phyloP scores from a whole-genome alignment of 1,140 invertebrate genomes.

The Drosophila littoralis region DNA sequence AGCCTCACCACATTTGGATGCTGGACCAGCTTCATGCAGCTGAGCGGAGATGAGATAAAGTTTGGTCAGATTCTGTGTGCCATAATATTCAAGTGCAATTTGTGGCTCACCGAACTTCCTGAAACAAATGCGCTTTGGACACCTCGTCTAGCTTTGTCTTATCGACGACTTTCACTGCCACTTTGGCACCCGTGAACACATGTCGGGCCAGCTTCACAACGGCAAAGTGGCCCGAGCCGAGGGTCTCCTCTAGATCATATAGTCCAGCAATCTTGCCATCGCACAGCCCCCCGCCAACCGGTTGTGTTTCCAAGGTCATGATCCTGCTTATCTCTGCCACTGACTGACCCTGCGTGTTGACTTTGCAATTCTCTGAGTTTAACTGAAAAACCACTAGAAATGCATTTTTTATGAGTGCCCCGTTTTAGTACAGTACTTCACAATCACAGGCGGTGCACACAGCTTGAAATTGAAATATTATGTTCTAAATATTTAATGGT shows the following conservation, averaged over 20 bases:
- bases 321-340: conserved; percentile 45
- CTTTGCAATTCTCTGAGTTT: conserved; percentile 49
- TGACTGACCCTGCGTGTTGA: conserved; percentile 11
- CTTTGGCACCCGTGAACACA: conserved; percentile 99
- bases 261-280: conserved; percentile 98
- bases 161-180: conserved; percentile 98
- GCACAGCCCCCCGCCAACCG: conserved; percentile 85
- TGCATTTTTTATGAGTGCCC: conserved; percentile 17
- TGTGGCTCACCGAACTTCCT: conserved; percentile 89
- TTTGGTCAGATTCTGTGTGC: background rate
- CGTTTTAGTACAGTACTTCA: conserved; percentile 29
- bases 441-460: conserved; percentile 6
- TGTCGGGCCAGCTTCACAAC: conserved; percentile 99
- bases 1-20: conserved; percentile 99
- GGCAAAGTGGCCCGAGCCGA: conserved; percentile 98
- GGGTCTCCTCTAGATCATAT: conserved; percentile 97
- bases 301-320: conserved; percentile 76
- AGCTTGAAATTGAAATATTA: conserved; percentile 15
- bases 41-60: conserved; percentile 14
- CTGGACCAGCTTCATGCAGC: conserved; percentile 99
- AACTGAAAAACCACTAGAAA: conserved; percentile 62
- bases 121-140: conserved; percentile 98
- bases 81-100: background rate
- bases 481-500: conserved; percentile 6
- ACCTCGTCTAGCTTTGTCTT: conserved; percentile 98